phyloP scores from a whole-genome alignment of 2,113 vertebrate genomes.

The Notechis scutatus region DNA sequence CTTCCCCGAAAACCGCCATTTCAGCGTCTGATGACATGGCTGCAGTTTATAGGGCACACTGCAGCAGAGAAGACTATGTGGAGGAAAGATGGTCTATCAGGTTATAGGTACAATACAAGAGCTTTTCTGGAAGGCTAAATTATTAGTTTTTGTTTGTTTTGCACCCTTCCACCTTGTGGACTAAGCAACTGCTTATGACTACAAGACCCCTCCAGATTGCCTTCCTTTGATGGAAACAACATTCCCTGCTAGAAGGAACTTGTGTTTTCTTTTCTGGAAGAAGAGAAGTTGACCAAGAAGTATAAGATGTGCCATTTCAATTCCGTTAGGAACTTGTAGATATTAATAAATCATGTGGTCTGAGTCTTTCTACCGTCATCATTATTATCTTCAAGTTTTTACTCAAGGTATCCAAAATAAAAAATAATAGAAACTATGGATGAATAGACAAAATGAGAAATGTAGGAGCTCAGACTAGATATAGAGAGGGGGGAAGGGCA shows the following conservation, averaged over 20 bases:
- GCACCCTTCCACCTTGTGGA: not conserved
- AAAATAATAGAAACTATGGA: not conserved
- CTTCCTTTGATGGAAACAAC: not conserved
- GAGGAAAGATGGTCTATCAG: not conserved
- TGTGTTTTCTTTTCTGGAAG: not conserved
- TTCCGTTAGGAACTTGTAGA: not conserved
- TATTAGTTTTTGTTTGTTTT: not conserved
- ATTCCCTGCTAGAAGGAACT: not conserved
- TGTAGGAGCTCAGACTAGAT: not conserved
- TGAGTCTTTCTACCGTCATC: not conserved
- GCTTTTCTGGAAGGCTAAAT: accelerated
- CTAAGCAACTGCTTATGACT: not conserved
- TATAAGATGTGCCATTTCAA: not conserved
- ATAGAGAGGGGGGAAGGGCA: not conserved
- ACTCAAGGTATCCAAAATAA: not conserved
- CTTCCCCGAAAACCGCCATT: conserved; percentile 73
- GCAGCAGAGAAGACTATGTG: not conserved
- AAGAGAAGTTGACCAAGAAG: not conserved
- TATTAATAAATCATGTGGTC: not conserved
- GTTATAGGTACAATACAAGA: not conserved
- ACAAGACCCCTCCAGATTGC: not conserved
- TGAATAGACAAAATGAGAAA: not conserved
- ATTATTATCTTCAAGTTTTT: not conserved
- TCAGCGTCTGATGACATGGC: conserved; percentile 75
- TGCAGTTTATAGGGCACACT: conserved; percentile 48